A percentile compares a stretch with the other conserved stretches of the same genome.
Evolutionary conservation across 2,888 invertebrate species (phyloP).

Genomic region (Pseudococcus longispinus): DNA sequence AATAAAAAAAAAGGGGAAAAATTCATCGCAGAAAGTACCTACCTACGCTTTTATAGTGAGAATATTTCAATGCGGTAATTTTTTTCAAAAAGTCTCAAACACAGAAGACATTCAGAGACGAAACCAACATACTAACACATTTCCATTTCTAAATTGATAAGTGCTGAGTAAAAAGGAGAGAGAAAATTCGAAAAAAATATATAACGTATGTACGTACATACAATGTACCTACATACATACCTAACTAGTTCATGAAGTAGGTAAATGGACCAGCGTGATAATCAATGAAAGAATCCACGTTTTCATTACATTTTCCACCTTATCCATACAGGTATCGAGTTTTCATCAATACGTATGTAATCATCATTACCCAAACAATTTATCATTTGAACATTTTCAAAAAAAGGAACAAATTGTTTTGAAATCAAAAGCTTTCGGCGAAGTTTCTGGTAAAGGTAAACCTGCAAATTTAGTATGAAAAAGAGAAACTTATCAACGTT

Average conservation of each 20-base stretch:
- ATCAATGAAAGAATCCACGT: too few species aligned
- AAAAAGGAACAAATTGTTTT: not conserved
- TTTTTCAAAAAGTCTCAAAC: not conserved
- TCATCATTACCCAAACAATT: not conserved
- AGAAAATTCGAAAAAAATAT: not conserved
- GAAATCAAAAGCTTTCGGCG: not conserved
- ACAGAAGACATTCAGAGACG: not conserved
- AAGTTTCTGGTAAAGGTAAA: not conserved
- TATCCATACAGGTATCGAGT: too few species aligned
- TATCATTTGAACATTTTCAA: not conserved
- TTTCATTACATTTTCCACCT: too few species aligned
- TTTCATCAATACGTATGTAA: not conserved
- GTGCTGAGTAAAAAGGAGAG: not conserved
- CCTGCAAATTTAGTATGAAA: not conserved
- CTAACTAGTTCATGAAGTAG: not conserved
- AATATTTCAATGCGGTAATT: not conserved
- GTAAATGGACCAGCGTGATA: too few species aligned
- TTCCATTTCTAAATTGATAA: not conserved
- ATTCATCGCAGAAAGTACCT: not conserved
- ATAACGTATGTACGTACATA: not conserved
- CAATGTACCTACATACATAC: not conserved
- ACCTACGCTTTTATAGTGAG: not conserved
- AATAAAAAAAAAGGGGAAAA: not conserved
- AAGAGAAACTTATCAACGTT: not conserved
- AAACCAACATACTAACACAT: not conserved